Base-by-base conservation (phyloP, 2,797 vertebrate species). In the Helicolenus hilgendorfi region DNA sequence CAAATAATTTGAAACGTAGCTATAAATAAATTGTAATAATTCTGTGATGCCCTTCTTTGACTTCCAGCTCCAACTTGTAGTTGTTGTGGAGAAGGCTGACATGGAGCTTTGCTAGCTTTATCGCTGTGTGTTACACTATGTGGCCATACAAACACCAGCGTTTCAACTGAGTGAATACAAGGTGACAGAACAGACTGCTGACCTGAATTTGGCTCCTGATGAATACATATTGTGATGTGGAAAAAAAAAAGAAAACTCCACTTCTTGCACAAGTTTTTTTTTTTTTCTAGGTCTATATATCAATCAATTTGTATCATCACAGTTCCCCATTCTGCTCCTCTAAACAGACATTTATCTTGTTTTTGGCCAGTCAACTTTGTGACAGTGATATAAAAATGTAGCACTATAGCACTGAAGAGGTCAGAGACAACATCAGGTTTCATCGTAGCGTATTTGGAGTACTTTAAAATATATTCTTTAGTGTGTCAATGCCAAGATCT, bases 121-220 rank as follows among this genome's bases (percentile, higher is more conserved):
- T 81, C 11, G 22, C 76, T 70, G 70, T 77, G 68, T 77, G 81
- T 74, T 86, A 85, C 86, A 85, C 31, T 87, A 77, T 77, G 67
- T 70, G 72, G 70, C 72, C 77, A 81, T 72, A 83, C 79, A 88
- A 87, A 90, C 89, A 88, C 81, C 77, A 80, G 77, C 45, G 15
- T 75, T 79, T 83, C 72, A 79, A 14, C 73, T 89, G 90, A 94
- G 79, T 89, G 68, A 88, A 93, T 81, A 49, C 65, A 88, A 86
- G 81, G 77, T 84, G 93, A 93, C 93, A 89, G 87, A 87, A 74
- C 68, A 60, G 78, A 85, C 84, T 80, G 84, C 84, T 94, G 92
- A 94, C 90, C 92, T 90, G 89, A 81, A 92, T 92, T 88, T 82
- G 65, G 36, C 85, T 88, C 62, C 83, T 92, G 89, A 91, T 90